These are phyloP conservation scores for Apteryx mantelli DNA, from an alignment of 2,113 vertebrate genomes.

Conservation along the genomic window DNA sequence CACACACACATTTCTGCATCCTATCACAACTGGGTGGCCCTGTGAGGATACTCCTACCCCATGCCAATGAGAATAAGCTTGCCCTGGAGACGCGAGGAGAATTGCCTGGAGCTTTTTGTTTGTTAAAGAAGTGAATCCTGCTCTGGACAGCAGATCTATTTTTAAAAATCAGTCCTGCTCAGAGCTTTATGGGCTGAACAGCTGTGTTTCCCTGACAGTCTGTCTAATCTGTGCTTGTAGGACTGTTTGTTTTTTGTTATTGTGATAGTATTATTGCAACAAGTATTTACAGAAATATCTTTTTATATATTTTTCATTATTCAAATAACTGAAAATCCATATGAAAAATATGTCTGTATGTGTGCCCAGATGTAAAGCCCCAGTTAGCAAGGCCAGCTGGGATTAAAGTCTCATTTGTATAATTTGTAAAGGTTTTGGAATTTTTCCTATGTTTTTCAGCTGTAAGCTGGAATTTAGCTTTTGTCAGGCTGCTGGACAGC, in stretches of 20 bases:
- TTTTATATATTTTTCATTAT: conserved; percentile 25
- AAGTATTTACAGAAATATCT: conserved; percentile 7
- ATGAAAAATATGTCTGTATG: conserved; percentile 10
- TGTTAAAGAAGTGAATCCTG: neutral
- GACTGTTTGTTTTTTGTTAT: neutral
- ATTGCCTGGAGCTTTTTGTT: neutral
- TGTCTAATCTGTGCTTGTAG: conserved; percentile 8
- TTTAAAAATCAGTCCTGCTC: neutral
- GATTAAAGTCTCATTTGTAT: conserved; percentile 72
- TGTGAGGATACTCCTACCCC: neutral
- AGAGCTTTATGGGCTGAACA: neutral
- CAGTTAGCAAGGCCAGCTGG: conserved; percentile 34
- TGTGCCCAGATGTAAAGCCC: conserved; percentile 40
- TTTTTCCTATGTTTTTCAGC: conserved; percentile 50
- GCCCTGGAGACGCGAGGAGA: neutral
- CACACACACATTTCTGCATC: accelerated
- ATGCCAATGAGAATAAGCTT: neutral
- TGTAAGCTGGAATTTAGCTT: conserved; percentile 34
- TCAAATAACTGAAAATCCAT: conserved; percentile 43
- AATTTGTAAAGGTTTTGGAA: conserved; percentile 68
- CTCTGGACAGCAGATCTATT: neutral
- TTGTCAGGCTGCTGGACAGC: conserved; percentile 33
- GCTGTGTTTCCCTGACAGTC: neutral
- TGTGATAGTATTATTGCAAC: neutral
- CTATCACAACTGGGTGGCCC: neutral